Evolutionary conservation across 2,113 vertebrate genomes (phyloP), one percentile per base, ranked within the genome.

Genomic region (Manacus vitellinus): DNA sequence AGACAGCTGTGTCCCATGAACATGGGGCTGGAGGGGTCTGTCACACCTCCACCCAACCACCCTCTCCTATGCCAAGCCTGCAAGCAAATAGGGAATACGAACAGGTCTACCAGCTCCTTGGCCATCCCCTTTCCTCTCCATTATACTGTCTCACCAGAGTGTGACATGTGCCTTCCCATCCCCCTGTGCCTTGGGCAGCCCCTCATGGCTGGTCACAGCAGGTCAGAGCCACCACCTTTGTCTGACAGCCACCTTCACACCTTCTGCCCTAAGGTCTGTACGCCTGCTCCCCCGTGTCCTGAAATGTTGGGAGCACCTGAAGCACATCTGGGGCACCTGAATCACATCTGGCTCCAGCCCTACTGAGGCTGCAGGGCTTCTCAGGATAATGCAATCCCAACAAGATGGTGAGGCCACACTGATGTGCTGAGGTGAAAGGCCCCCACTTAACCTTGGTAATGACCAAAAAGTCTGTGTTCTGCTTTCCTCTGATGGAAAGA

Each of bases 171-270:
- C 35, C 19, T 28, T 63, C 59, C 25, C 49, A 44, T 66, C 16
- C 43, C n/a, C 33, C 54, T 23, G n/a, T 0, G 1, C 54, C 47
- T 52, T 25, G 47, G 78, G 37, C 43, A 46, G 30, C 24, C 58
- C 41, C 44, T 58, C 21, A 10, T 5, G 61, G 59, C 27, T 0
- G 1, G 31, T 23, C 51, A 18, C 0, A 5, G 78, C 52, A 63
- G 47, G 52, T 44, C 70, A 41, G 43, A 54, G 70, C 20, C 88
- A 82, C n/a, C 52, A 21, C n/a, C 59, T 47, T 15, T 51, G 77
- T 17, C 39, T 35, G n/a, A n/a, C 0, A 0, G 54, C 16, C 72
- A 89, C 47, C 46, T 11, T 7, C 12, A 2, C 7, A 2, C n/a
- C 25, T 71, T 35, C 74, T 88, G 44, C 46, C 66, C n/a, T 6